These are phyloP conservation scores for Thysanoteuthis rhombus DNA, from an alignment of 2,888 invertebrate species.

Conservation along the genomic window DNA sequence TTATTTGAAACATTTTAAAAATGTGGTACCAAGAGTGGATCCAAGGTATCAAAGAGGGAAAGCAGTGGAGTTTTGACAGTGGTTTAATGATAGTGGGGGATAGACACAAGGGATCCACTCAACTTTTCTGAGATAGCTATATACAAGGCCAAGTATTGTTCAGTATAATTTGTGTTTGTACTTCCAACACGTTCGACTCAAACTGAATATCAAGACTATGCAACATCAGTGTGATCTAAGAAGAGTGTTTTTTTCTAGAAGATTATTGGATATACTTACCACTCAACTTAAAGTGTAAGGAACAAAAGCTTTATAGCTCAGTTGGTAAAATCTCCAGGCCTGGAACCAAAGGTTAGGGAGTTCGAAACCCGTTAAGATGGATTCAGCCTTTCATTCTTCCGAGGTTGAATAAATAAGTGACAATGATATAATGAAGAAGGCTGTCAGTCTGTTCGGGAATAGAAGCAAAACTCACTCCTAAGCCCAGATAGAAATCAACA, in stretches of 20 bases:
- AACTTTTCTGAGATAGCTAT: too few species aligned
- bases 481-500: not conserved
- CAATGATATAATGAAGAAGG: not conserved
- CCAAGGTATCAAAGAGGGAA: not conserved
- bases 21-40: too few species aligned
- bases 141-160: not conserved
- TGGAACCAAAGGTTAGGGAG: not conserved
- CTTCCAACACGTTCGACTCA: not conserved
- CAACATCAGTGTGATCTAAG: not conserved
- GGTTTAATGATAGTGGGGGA: not conserved
- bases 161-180: not conserved
- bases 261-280: not conserved
- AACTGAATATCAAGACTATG: not conserved
- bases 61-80: not conserved
- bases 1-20: not conserved
- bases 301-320: not conserved
- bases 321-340: constrained; percentile 1
- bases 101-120: not conserved
- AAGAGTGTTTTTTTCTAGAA: not conserved
- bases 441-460: not conserved
- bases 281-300: not conserved
- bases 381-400: not conserved
- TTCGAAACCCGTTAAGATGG: not conserved
- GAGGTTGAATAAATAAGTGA: not conserved
- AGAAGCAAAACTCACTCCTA: not conserved